Evolutionary conservation across 92 coral and sea anemone species (phyloP), one percentile per base, ranked within the genome.

Genomic region (Porites lobata): DNA sequence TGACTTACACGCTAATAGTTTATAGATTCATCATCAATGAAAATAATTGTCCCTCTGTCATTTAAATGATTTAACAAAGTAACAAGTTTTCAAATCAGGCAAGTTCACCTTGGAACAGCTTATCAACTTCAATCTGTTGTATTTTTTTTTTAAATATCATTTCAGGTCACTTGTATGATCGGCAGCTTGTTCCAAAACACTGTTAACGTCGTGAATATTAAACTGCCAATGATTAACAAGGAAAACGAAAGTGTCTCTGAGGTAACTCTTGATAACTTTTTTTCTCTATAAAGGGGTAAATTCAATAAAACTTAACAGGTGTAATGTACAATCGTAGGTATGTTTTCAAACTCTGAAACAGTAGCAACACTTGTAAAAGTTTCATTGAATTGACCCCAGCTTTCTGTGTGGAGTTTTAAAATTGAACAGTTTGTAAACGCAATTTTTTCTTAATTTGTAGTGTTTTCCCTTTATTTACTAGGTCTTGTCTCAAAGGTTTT

Each of bases 121-220:
- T 38, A 38, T 38, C 0, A 38, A 38, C 47, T 38, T 38, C 47
- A 38, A 38, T 38, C 47, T 38, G 47, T 38, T 4, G 3, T 38
- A 38, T 38, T 38, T 38, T 38, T 38, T 4, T 38, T 9, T 9
- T 20, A 24, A 9, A 72, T 62, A 8, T 71, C 13, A 13, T 21
- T 50, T 47, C 1, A n/a, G 14, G 19, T 97, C 54, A 69, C 90
- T 6, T 95, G 99, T 69, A 62, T 91, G 17, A 78, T 95, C n/a
- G 98, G 98, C 47, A 95, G 98, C 79, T 89, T 97, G 81, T 97
- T 97, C 88, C 94, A 97, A 79, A 95, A 92, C 78, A 93, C 96
- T 11, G 94, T 95, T 58, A 94, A 97, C 52, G 71, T 97, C 10
- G 50, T 97, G 14, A 87, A 89, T 87, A 88, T 97, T 77, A 89